Base-by-base conservation (phyloP, 1,140 invertebrate genomes). In the Megalopta genalis region DNA sequence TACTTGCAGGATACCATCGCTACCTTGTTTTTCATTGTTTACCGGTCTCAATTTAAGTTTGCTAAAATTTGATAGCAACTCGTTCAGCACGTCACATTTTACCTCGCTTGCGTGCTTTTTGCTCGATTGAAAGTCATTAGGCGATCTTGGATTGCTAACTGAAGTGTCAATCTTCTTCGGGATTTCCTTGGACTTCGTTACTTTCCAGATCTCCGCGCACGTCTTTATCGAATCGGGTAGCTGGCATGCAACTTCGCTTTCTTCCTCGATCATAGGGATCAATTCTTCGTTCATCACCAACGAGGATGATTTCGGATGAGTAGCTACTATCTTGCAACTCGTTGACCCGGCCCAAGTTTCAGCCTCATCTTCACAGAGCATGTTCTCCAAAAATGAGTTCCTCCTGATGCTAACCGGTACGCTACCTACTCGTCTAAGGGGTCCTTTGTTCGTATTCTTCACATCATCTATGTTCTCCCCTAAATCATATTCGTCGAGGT, bases 31-130 rank as follows among this genome's bases (percentile, higher is more conserved):
- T 6, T 54, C 52, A 10, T 18, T 7, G 12, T 54, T 81, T 23
- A 82, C 80, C 37, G 69, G 63, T 73, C 86, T 93, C 46, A 93
- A 85, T 84, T 89, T 92, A 52, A 93, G 91, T 10, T 88, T 83
- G 66, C 66, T 78, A 52, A 93, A 93, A 79, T 91, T 93, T 39
- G 71, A 87, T 25, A 93, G 74, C 49, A 93, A 77, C 67, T 93
- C 92, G 62, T 90, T 91, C 27, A 93, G 60, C 57, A 93, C 82
- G 25, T 91, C 87, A 74, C 82, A 88, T 64, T 93, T 93, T 0
- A 71, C 86, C 18, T 91, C 88, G 6, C 81, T 70, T 3, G 69
- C 75, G 57, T 72, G 86, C 74, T 86, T 91, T 39, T 77, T 84
- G 10, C 70, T 59, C 14, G 49, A 32, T 80, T 42, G 49, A 10